Percentiles rank a stretch among this genome's conserved stretches.
Evolutionary conservation across 2,888 invertebrate genomes (phyloP).

Genomic region (Drosophila anceps): DNA sequence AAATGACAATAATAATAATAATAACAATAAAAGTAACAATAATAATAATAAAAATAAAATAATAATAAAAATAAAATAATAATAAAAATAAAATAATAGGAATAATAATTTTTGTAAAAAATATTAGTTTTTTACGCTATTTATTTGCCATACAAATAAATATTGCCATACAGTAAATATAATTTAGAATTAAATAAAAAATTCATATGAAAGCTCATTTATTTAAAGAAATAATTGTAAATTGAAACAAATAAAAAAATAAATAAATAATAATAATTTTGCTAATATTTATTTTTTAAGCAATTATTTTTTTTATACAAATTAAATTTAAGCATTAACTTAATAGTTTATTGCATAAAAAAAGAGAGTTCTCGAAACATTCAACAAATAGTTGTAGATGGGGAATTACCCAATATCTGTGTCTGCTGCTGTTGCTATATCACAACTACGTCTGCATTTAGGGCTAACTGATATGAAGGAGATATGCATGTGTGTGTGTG

Average conservation of each 20-base stretch:
- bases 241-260: background rate
- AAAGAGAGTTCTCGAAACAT: constrained; percentile 16
- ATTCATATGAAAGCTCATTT: too few species aligned
- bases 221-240: background rate
- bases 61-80: background rate
- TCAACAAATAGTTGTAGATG: constrained; percentile 14
- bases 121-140: background rate
- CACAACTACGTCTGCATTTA: constrained; percentile 5
- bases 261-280: background rate
- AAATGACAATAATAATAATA: background rate
- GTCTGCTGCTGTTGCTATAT: constrained; percentile 2
- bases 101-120: too few species aligned
- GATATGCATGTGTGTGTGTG: background rate
- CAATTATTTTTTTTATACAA: background rate
- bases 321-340: background rate
- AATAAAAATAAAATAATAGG: background rate
- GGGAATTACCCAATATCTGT: constrained; percentile 11
- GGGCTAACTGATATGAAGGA: constrained; percentile 12
- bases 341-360: background rate
- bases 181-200: too few species aligned
- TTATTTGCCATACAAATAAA: background rate
- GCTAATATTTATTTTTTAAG: background rate
- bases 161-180: too few species aligned
- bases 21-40: too few species aligned
- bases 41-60: background rate